These are phyloP conservation scores for Distichodus sexfasciatus DNA, from an alignment of 2,797 vertebrate species.

Conservation along the genomic window DNA sequence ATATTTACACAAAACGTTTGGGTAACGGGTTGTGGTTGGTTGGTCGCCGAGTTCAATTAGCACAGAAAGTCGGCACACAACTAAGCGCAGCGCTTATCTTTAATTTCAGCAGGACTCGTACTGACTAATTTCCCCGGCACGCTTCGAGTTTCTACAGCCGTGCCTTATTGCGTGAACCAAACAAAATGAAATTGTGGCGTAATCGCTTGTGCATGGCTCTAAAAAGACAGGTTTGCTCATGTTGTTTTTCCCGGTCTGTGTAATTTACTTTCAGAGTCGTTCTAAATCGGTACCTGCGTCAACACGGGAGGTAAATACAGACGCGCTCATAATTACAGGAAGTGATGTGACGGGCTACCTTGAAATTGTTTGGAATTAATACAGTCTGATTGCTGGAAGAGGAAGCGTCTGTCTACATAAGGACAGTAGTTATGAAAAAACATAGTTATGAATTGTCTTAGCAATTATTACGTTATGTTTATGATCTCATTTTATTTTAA, in stretches of 20 bases:
- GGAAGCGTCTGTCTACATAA: constrained; percentile 9
- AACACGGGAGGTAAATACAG: constrained; percentile 19
- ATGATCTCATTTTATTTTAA: no score
- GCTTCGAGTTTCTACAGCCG: constrained; percentile 23
- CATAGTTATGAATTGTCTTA: no score
- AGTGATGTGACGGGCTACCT: constrained; percentile 28
- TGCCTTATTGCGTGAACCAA: constrained; percentile 25
- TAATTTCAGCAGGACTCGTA: constrained; percentile 19
- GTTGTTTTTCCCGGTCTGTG: constrained; percentile 5
- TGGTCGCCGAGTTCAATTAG: constrained; percentile 21
- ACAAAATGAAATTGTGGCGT: constrained; percentile 22
- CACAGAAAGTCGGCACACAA: constrained; percentile 4
- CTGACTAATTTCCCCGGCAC: constrained; percentile 28
- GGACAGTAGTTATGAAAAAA: no score
- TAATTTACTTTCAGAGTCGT: constrained; percentile 18
- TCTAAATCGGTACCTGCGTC: constrained; percentile 14
- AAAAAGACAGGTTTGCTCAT: constrained; percentile 10
- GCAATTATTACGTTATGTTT: no score
- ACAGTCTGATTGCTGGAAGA: constrained; percentile 28
- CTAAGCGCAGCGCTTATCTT: constrained; percentile 18
- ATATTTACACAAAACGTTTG: constrained; percentile 14
- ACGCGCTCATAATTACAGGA: constrained; percentile 29
- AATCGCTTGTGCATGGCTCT: constrained; percentile 33
- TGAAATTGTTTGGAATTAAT: constrained; percentile 36
- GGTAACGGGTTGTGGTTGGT: constrained; percentile 4